Conservation (phyloP, 2,888 invertebrate species). For the Lymantria dispar region DNA sequence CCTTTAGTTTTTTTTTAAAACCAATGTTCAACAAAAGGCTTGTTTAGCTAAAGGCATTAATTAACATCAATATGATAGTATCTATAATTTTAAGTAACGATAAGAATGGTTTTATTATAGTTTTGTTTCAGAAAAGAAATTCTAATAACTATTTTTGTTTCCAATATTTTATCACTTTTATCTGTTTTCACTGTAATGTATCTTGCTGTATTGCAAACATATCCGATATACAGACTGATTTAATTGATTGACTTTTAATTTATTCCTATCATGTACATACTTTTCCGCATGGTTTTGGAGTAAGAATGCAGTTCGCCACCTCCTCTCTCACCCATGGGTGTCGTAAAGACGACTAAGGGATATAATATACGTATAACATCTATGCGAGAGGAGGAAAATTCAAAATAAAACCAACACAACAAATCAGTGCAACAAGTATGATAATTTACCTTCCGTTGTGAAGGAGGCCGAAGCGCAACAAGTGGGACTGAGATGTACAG, state of each 20-base stretch:
- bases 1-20: conserved; percentile 69
- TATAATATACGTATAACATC: no score
- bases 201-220: conserved; percentile 84
- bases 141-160: conserved; percentile 82
- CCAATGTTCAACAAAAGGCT: conserved; percentile 73
- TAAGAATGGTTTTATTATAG: conserved; percentile 80
- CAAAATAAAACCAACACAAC: no score
- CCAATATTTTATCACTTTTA: conserved; percentile 79
- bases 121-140: conserved; percentile 81
- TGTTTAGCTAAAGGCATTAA: conserved; percentile 78
- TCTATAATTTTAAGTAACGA: conserved; percentile 71
- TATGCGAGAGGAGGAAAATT: no score
- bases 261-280: background rate
- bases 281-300: no score
- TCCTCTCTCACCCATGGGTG: no score
- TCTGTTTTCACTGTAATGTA: conserved; percentile 82
- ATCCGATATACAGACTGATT: conserved; percentile 84
- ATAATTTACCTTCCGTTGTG: no score
- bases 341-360: no score
- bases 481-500: no score
- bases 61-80: conserved; percentile 78
- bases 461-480: no score
- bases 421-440: no score
- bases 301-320: no score
- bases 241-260: conserved; percentile 56